Evolutionary conservation across 2,113 vertebrate species (phyloP).

Genomic region (Neolamprologus falcicula): DNA sequence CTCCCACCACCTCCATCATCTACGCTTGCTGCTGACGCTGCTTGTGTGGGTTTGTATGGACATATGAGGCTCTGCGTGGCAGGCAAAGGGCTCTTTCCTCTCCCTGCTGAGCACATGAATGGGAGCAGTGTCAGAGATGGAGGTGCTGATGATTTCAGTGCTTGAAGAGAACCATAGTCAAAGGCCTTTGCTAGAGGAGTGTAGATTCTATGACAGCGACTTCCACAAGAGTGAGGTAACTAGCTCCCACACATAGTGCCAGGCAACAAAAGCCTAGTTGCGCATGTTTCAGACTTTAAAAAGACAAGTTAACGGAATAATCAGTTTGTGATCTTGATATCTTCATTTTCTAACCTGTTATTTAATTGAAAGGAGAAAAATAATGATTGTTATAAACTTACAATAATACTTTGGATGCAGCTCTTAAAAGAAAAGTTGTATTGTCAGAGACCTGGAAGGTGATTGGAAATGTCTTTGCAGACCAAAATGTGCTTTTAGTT

Average conservation of each 20-base stretch:
- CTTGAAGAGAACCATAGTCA: conserved; percentile 56
- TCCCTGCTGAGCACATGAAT: conserved; percentile 60
- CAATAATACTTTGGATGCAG: neutral
- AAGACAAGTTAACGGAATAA: neutral
- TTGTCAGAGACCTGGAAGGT: neutral
- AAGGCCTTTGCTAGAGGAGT: conserved; percentile 60
- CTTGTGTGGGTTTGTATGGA: conserved; percentile 53
- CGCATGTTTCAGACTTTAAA: neutral
- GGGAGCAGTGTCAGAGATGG: conserved; percentile 58
- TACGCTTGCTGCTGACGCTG: conserved; percentile 50
- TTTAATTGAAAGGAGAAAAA: neutral
- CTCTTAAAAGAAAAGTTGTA: neutral
- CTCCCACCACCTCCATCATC: neutral
- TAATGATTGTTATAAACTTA: neutral
- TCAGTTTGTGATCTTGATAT: neutral
- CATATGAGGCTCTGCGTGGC: conserved; percentile 46
- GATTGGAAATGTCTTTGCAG: neutral
- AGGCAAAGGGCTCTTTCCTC: conserved; percentile 49
- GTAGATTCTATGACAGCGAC: conserved; percentile 64
- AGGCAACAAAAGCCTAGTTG: conserved; percentile 4
- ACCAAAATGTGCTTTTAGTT: neutral
- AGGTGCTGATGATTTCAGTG: conserved; percentile 70
- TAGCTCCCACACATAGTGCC: neutral
- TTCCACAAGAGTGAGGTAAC: conserved; percentile 72
- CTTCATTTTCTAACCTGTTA: neutral